Evolutionary conservation across 2,797 vertebrate species (phyloP), one percentile per base, ranked within the genome.

Genomic region (Clarias fuscus): DNA sequence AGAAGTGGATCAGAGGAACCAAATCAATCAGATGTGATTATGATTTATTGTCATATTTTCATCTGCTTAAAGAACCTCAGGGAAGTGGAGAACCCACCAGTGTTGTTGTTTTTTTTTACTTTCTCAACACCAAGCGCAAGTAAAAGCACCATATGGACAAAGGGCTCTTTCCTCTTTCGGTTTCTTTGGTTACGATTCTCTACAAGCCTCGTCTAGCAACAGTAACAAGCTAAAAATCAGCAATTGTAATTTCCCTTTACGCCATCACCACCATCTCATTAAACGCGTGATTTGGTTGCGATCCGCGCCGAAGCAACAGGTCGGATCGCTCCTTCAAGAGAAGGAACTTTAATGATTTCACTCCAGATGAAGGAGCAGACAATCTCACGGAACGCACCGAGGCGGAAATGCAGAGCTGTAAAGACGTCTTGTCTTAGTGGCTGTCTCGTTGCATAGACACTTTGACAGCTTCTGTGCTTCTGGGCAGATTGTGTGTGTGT

Each of bases 381-480:
- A 27, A n/a, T 56, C 14, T 53, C 43, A 1, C 15, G n/a, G 73
- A 30, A 15, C 43, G 48, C 48, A 56, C 73, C 8, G 73, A 76
- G 73, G n/a, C 73, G 48, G 64, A n/a, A 58, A 30, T n/a, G 2
- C 48, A 48, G 48, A 30, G 48, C 43, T 56, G 73, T 27, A 73
- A 76, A 76, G 73, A 76, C n/a, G n/a, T 56, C 73, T 53, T 76
- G 73, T 76, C 73, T 76, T 43, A 73, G 71, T 4, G 40, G 11
- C 43, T 73, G 71, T 73, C 71, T 73, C 48, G 1, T 56, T 56
- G 56, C 48, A 53, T 20, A 58, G 73, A 76, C n/a, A 76, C 73
- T 27, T n/a, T 27, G 73, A 76, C n/a, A 56, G 48, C 15, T 76
- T 76, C 18, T 14, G 27, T 15, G n/a, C 73, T 76, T 56, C 48